These are phyloP conservation scores for Anabas testudineus DNA, from an alignment of 2,797 vertebrate genomes.

Conservation along the genomic window DNA sequence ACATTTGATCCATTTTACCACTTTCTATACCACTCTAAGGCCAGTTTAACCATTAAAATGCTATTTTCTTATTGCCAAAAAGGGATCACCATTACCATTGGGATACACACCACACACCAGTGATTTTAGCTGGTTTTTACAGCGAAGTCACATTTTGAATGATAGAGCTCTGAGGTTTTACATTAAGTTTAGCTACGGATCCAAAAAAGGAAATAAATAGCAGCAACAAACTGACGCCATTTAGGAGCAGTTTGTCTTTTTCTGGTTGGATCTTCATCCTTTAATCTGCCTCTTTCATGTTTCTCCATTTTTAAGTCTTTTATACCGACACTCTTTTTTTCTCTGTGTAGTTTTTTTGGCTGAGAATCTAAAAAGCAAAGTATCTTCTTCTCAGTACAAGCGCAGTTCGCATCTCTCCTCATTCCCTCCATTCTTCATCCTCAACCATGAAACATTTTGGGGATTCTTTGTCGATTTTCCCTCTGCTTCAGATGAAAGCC, in stretches of 20 bases:
- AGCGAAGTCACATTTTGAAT: not conserved
- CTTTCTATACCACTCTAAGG: too few relatives aligned
- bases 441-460: conserved; percentile 47
- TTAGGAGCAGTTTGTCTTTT: conserved; percentile 2
- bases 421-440: conserved; percentile 17
- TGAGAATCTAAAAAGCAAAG: conserved; percentile 29
- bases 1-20: too few relatives aligned
- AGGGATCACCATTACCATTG: too few relatives aligned
- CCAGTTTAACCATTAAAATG: too few relatives aligned
- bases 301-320: not conserved
- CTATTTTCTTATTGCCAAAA: too few relatives aligned
- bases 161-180: conserved; percentile 16
- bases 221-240: conserved; percentile 5
- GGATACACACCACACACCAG: too few relatives aligned
- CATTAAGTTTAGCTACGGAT: conserved; percentile 11
- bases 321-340: conserved; percentile 7
- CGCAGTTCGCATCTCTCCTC: conserved; percentile 23
- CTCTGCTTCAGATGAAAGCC: conserved; percentile 29
- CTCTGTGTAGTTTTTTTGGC: conserved; percentile 19
- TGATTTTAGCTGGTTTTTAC: not conserved
- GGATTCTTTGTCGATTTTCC: conserved; percentile 51
- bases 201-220: conserved; percentile 30
- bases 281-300: conserved; percentile 36
- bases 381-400: conserved; percentile 33
- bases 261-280: conserved; percentile 21